Conservation (phyloP, 2,888 invertebrate species). For the Eupithecia tripunctaria region DNA sequence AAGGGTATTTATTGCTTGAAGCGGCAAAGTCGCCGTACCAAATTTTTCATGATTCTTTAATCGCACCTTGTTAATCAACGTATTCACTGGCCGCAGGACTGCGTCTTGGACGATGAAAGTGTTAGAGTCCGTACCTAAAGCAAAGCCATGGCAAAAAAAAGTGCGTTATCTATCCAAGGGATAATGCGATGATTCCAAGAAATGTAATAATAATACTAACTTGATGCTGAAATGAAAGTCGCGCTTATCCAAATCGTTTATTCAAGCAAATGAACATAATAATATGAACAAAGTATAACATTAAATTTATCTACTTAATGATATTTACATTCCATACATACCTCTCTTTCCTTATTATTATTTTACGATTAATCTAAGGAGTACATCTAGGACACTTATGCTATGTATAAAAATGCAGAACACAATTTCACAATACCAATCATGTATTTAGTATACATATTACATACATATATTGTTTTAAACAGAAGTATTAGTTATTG, state of each 20-base stretch:
- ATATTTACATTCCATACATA: slow-evolving; percentile 83
- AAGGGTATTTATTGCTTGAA: no score
- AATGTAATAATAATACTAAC: neutral
- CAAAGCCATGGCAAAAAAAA: neutral
- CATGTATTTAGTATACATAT: slow-evolving; percentile 49
- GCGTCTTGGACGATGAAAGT: no score
- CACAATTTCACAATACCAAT: slow-evolving; percentile 55
- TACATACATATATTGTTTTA: slow-evolving; percentile 26
- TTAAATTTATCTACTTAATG: slow-evolving; percentile 85
- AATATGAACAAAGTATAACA: slow-evolving; percentile 83
- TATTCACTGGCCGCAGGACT: no score
- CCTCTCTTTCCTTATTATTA: slow-evolving; percentile 72
- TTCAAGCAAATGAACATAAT: slow-evolving; percentile 85
- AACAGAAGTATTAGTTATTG: slow-evolving; percentile 43
- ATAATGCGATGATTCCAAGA: no score
- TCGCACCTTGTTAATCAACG: no score
- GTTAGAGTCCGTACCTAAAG: no score
- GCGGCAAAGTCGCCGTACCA: no score
- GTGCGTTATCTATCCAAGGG: neutral
- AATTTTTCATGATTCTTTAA: no score
- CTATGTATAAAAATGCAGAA: slow-evolving; percentile 75
- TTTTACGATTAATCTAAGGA: slow-evolving; percentile 69
- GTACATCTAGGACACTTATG: slow-evolving; percentile 74
- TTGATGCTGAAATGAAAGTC: slow-evolving; percentile 58
- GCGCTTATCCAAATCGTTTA: slow-evolving; percentile 82